Percentiles rank a stretch among this genome's conserved stretches.
phyloP scores from a whole-genome alignment of 2,113 vertebrate species.

The Drymodes brunneopygia region DNA sequence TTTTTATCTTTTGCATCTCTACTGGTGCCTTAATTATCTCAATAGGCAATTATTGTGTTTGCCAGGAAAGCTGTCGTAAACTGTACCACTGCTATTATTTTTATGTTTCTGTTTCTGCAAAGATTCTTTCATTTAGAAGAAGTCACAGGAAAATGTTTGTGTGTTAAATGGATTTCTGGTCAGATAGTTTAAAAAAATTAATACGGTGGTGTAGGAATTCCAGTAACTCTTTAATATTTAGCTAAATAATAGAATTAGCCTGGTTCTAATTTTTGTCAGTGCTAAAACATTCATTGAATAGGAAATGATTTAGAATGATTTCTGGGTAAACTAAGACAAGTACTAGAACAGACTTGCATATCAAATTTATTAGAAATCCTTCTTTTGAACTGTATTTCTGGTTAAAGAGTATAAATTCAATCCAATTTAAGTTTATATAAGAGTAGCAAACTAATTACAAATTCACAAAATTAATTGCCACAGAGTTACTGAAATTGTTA shows the following conservation, averaged over 20 bases:
- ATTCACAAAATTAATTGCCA: not conserved
- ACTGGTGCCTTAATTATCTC: not conserved
- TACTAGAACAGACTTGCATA: not conserved
- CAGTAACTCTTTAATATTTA: conserved; percentile 9
- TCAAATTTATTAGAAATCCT: not conserved
- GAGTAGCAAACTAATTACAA: not conserved
- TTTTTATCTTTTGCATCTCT: not conserved
- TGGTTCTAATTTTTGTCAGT: not conserved
- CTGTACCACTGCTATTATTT: not conserved
- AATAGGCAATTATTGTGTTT: not conserved
- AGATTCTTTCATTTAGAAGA: not conserved
- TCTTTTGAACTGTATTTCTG: not conserved
- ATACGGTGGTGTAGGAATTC: not conserved
- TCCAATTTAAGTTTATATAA: not conserved
- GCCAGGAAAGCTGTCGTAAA: not conserved
- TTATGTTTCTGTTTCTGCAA: not conserved
- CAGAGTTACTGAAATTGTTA: not conserved
- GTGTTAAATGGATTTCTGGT: not conserved
- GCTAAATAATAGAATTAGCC: not conserved
- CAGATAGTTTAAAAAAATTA: conserved; percentile 13
- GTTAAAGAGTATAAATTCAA: not conserved
- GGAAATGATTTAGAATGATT: not conserved
- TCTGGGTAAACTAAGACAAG: not conserved
- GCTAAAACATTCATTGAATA: not conserved
- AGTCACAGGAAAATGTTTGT: not conserved